These are phyloP conservation scores for Sphenodon punctatus DNA, from an alignment of 2,797 vertebrate genomes.

Conservation along the genomic window DNA sequence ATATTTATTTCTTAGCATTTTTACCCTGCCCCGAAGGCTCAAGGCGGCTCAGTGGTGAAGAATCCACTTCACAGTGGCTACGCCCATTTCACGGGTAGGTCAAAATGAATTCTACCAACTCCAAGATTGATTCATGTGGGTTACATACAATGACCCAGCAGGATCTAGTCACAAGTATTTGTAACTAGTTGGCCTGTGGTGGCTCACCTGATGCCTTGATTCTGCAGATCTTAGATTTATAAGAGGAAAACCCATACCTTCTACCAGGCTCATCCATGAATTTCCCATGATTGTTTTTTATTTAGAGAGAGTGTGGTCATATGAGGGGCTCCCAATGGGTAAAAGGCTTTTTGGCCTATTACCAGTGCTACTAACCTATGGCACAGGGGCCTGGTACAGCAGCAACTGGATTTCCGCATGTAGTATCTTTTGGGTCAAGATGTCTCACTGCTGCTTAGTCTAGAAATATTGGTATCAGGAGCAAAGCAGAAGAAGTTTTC, in stretches of 20 bases:
- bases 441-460: neutral
- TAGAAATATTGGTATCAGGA: neutral
- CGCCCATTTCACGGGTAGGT: neutral
- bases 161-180: neutral
- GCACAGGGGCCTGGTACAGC: neutral
- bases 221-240: neutral
- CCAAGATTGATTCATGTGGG: neutral
- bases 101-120: neutral
- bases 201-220: neutral
- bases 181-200: too few relatives aligned
- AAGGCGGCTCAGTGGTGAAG: too few relatives aligned
- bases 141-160: neutral
- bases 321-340: too few relatives aligned
- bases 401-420: neutral
- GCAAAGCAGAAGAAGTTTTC: too few relatives aligned
- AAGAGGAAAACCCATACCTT: neutral
- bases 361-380: neutral
- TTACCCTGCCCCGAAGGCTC: too few relatives aligned
- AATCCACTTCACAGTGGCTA: too few relatives aligned
- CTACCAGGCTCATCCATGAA: neutral
- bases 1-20: too few relatives aligned
- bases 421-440: neutral
- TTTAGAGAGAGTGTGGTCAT: neutral
- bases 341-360: neutral
- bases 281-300: neutral